Evolutionary conservation across 2,113 vertebrate species (phyloP).

Genomic region (Gasterosteus aculeatus): DNA sequence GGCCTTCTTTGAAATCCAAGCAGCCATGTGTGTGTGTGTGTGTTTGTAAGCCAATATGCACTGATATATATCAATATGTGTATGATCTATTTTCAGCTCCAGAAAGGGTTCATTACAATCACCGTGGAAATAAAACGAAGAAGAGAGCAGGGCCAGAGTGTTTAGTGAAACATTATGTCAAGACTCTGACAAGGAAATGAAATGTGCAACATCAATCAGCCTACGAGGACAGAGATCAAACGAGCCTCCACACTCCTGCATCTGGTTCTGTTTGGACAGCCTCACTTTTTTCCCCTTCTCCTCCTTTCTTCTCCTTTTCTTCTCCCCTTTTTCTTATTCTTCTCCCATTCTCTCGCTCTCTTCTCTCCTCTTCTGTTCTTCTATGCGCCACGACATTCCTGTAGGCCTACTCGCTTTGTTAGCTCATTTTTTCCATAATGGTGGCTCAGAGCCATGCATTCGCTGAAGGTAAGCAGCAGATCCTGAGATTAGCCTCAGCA

Average conservation of each 20-base stretch:
- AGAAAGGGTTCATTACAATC: slow-evolving; percentile 74
- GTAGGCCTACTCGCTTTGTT: slow-evolving; percentile 70
- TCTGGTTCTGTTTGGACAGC: slow-evolving; percentile 78
- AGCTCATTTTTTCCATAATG: slow-evolving; percentile 79
- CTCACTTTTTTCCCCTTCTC: slow-evolving; percentile 62
- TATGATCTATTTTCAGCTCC: slow-evolving; percentile 67
- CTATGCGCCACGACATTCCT: slow-evolving; percentile 75
- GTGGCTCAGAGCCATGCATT: slow-evolving; percentile 76
- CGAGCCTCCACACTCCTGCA: slow-evolving; percentile 76
- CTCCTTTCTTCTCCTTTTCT: slow-evolving; percentile 66
- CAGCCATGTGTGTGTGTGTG: slow-evolving; percentile 13
- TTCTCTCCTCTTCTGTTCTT: slow-evolving; percentile 58
- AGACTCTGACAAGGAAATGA: slow-evolving; percentile 83
- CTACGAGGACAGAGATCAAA: slow-evolving; percentile 82
- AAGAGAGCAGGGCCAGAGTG: slow-evolving; percentile 71
- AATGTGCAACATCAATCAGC: slow-evolving; percentile 83
- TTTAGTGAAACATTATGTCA: slow-evolving; percentile 85
- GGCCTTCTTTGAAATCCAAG: slow-evolving; percentile 69
- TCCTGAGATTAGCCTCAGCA: slow-evolving; percentile 58
- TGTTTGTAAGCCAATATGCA: slow-evolving; percentile 46
- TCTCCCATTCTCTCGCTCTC: slow-evolving; percentile 39
- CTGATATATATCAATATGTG: slow-evolving; percentile 55
- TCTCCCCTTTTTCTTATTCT: slow-evolving; percentile 64
- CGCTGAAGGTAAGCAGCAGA: slow-evolving; percentile 61
- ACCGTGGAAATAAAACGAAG: slow-evolving; percentile 67